Percentiles rank a stretch among this genome's conserved stretches.
Conservation (phyloP, 2,113 vertebrate species). For the Desmodus rotundus region DNA sequence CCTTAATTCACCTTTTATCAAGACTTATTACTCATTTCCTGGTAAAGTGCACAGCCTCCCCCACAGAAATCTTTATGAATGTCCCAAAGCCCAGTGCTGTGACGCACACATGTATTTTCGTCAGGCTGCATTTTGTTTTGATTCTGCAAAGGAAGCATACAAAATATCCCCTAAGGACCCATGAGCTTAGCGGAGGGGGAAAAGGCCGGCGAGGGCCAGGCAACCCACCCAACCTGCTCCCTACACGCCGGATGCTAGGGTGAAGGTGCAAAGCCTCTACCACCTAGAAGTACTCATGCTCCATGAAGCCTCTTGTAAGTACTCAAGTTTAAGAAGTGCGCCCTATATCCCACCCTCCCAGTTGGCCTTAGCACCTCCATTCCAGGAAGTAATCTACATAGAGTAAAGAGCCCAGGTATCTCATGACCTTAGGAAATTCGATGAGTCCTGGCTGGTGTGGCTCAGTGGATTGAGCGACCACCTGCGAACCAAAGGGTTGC, state of each 20-base stretch:
- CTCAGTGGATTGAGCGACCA: too few relatives aligned
- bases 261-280: background rate
- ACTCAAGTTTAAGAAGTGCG: background rate
- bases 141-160: background rate
- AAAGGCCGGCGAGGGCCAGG: background rate
- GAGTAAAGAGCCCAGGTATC: background rate
- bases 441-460: too few relatives aligned
- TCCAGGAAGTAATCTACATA: background rate
- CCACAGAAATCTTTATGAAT: background rate
- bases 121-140: background rate
- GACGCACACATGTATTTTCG: background rate
- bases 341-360: background rate
- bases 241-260: background rate
- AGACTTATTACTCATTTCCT: background rate
- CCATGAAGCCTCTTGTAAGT: background rate
- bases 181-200: background rate
- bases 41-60: background rate
- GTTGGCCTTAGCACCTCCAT: background rate
- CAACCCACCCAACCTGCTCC: background rate
- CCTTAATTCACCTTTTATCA: background rate
- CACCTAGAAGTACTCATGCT: background rate
- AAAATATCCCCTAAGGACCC: background rate
- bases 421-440: background rate
- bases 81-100: background rate
- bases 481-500: too few relatives aligned